phyloP scores from a whole-genome alignment of 2,888 invertebrate species.

The Andrena praecox region DNA sequence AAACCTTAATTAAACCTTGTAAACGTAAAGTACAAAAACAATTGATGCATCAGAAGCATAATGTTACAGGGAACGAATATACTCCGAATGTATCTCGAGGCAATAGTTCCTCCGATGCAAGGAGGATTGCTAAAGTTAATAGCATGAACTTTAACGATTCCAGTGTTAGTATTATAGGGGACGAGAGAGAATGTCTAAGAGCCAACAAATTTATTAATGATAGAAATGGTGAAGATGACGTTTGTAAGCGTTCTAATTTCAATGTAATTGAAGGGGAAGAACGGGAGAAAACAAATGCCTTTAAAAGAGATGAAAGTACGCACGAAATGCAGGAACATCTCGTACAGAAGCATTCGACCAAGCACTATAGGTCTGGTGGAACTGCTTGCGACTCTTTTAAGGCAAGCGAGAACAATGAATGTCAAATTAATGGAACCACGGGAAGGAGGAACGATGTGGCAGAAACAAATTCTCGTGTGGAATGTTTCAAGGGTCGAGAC shows the following conservation, averaged over 20 bases:
- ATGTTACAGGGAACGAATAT: not conserved
- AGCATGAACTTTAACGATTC: slow-evolving; percentile 60
- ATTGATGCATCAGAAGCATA: not conserved
- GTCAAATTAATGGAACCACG: not conserved
- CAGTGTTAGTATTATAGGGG: slow-evolving; percentile 71
- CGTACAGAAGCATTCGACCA: not conserved
- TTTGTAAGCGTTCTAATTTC: not conserved
- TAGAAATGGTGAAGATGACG: not conserved
- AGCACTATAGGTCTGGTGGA: too few relatives aligned
- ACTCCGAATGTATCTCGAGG: not conserved
- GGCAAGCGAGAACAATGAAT: not conserved
- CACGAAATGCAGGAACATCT: slow-evolving; percentile 10
- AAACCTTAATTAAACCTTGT: not conserved
- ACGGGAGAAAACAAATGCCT: not conserved
- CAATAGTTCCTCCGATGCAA: not conserved
- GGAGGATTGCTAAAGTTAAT: not conserved
- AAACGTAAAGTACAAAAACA: slow-evolving; percentile 44
- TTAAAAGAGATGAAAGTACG: not conserved
- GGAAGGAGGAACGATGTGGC: not conserved
- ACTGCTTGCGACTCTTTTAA: not conserved
- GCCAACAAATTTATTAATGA: not conserved
- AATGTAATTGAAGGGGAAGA: not conserved
- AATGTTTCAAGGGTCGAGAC: not conserved
- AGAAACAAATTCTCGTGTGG: not conserved
- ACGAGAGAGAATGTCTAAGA: slow-evolving; percentile 41